Conservation (phyloP, 2,888 invertebrate genomes). For the Lepidochrysops patricia region DNA sequence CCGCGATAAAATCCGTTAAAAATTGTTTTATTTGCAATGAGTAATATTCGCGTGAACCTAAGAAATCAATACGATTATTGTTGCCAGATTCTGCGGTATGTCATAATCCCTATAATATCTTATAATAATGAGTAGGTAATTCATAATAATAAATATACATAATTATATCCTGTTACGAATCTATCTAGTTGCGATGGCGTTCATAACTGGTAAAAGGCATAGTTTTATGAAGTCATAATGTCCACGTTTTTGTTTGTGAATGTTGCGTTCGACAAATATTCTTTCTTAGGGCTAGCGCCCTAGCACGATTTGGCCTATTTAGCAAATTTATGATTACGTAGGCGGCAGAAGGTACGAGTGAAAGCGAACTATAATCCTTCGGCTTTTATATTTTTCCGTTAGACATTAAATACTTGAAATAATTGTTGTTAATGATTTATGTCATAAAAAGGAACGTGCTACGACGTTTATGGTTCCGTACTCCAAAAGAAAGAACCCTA, state of each 20-base stretch:
- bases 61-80: no score
- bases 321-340: background rate
- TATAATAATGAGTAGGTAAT: no score
- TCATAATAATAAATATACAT: no score
- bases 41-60: no score
- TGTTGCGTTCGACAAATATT: background rate
- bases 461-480: background rate
- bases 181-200: background rate
- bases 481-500: no score
- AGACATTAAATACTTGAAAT: background rate
- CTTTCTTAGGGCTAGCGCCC: background rate
- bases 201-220: background rate
- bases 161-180: background rate
- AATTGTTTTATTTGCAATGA: no score
- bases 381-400: background rate
- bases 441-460: background rate
- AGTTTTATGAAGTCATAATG: background rate
- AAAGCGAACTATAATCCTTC: background rate
- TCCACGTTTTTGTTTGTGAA: background rate
- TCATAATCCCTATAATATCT: no score
- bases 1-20: no score
- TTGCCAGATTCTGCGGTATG: no score
- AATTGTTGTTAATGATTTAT: background rate
- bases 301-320: background rate
- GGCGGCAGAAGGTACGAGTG: background rate